phyloP scores from a whole-genome alignment of 1,140 invertebrate genomes.

The Rhynchophorus ferrugineus region DNA sequence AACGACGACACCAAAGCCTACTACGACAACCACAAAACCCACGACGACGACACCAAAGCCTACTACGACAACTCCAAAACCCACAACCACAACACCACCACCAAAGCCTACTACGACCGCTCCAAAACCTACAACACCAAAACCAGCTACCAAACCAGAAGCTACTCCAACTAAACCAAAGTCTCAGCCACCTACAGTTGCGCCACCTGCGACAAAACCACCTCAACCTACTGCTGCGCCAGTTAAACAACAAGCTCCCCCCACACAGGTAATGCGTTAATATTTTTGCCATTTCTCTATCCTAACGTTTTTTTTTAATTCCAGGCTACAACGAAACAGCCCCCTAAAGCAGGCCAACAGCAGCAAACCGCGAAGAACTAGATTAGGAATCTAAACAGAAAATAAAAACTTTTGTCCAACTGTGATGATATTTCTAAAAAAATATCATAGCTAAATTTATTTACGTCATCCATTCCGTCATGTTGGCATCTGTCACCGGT shows the following conservation, averaged over 20 bases:
- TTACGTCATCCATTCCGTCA: too few relatives aligned
- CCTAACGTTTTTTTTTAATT: background rate
- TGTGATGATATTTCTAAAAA: too few relatives aligned
- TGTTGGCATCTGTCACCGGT: too few relatives aligned
- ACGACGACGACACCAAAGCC: slow-evolving; percentile 22
- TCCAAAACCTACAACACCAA: slow-evolving; percentile 14
- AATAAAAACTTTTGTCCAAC: too few relatives aligned
- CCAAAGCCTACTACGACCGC: slow-evolving; percentile 19
- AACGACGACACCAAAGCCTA: slow-evolving; percentile 26
- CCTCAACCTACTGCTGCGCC: slow-evolving; percentile 5
- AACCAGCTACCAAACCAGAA: background rate
- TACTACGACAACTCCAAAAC: slow-evolving; percentile 21
- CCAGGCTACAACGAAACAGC: slow-evolving; percentile 3
- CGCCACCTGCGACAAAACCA: slow-evolving; percentile 13
- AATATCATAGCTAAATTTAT: too few relatives aligned
- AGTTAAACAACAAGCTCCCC: slow-evolving; percentile 5
- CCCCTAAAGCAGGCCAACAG: background rate
- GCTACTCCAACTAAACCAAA: background rate
- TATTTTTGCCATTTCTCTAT: background rate
- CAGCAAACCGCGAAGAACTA: background rate
- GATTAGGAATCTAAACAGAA: too few relatives aligned
- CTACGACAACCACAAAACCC: slow-evolving; percentile 26
- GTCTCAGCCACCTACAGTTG: slow-evolving; percentile 5
- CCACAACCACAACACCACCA: slow-evolving; percentile 17
- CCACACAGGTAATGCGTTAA: background rate